Evolutionary conservation across 2,113 vertebrate species (phyloP).

Genomic region (Oreochromis aureus): DNA sequence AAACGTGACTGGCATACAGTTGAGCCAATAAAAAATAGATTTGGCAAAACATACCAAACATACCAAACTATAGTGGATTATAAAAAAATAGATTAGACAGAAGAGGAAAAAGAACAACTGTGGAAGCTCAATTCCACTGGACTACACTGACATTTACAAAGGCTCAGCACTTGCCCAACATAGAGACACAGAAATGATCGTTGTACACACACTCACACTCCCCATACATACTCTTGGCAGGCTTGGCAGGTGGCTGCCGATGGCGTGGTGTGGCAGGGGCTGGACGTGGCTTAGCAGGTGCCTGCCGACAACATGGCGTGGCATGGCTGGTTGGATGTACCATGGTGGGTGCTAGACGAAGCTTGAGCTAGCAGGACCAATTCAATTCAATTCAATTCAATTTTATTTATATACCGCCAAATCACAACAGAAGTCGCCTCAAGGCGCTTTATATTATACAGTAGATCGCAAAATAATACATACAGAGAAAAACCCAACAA

Average conservation of each 20-base stretch:
- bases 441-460: no score
- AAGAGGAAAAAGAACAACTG: not conserved
- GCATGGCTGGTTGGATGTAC: not conserved
- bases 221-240: not conserved
- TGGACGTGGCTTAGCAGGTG: not conserved
- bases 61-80: not conserved
- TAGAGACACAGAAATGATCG: not conserved
- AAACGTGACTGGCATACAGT: not conserved
- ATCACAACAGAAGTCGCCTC: no score
- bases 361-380: not conserved
- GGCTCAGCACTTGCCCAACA: not conserved
- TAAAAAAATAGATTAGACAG: not conserved
- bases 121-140: not conserved
- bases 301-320: not conserved
- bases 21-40: not conserved
- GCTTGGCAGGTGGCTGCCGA: not conserved
- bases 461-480: no score
- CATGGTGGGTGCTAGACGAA: not conserved
- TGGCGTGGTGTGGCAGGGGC: not conserved
- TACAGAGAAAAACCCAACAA: no score
- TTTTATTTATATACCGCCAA: no score
- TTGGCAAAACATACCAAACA: not conserved
- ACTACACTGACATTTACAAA: not conserved
- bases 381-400: no score
- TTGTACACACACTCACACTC: rapidly evolving